These are phyloP conservation scores for Natrix natrix DNA, from an alignment of 2,797 vertebrate genomes.

Conservation along the genomic window DNA sequence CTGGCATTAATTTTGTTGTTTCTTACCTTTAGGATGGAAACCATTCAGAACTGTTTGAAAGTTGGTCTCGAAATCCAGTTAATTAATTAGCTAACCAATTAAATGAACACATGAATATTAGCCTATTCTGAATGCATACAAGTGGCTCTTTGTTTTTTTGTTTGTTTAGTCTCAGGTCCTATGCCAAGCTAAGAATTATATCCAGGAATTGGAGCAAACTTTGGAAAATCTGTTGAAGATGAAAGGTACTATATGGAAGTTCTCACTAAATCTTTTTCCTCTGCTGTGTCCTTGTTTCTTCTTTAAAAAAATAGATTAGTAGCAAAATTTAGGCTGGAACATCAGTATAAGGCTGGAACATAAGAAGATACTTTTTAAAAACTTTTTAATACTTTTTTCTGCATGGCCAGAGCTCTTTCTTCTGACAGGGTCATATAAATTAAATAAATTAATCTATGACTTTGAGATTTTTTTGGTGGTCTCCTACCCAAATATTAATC, in stretches of 20 bases:
- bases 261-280: constrained; percentile 23
- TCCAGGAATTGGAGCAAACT: constrained; percentile 75
- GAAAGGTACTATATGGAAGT: constrained; percentile 72
- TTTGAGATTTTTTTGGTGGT: neutral
- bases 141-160: constrained; percentile 48
- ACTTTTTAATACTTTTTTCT: neutral
- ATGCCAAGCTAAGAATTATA: constrained; percentile 73
- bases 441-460: neutral
- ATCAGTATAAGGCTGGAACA: neutral
- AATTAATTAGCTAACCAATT: neutral
- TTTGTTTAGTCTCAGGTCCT: constrained; percentile 80
- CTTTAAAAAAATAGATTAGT: constrained; percentile 7
- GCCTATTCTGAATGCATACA: constrained; percentile 23
- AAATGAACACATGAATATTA: constrained; percentile 7
- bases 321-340: neutral
- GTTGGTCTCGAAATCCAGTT: neutral
- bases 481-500: neutral
- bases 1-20: neutral
- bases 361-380: neutral
- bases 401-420: neutral
- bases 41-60: neutral
- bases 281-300: constrained; percentile 12
- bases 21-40: neutral
- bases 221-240: constrained; percentile 75
- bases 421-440: neutral